A percentile compares a stretch with the other conserved stretches of the same genome.
These are phyloP conservation scores for Marcusenius ussheri DNA, from an alignment of 2,113 vertebrate species.

Conservation along the genomic window DNA sequence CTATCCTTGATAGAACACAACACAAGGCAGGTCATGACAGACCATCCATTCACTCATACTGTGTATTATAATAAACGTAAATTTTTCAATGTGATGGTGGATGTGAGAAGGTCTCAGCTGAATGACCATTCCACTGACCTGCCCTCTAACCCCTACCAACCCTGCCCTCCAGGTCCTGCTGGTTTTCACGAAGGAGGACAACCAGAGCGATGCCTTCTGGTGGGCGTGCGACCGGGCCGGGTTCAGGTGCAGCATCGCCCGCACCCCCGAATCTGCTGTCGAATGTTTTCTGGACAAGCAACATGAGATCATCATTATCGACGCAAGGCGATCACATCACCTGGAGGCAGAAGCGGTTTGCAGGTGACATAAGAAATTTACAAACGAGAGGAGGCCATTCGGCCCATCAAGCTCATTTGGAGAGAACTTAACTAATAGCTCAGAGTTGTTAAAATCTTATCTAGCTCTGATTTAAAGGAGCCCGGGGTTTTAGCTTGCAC, in stretches of 20 bases:
- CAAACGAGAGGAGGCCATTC: too few relatives aligned
- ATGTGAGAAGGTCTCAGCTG: not conserved
- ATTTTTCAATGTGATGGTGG: not conserved
- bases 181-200: slow-evolving; percentile 89
- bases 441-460: too few relatives aligned
- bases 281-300: slow-evolving; percentile 90
- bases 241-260: slow-evolving; percentile 79
- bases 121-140: not conserved
- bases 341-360: slow-evolving; percentile 81
- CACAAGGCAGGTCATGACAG: not conserved
- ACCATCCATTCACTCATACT: not conserved
- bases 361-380: slow-evolving; percentile 60
- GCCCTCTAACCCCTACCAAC: not conserved
- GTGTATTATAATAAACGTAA: not conserved
- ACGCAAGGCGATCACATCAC: slow-evolving; percentile 73
- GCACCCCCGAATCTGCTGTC: slow-evolving; percentile 79
- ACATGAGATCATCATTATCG: slow-evolving; percentile 88
- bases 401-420: too few relatives aligned
- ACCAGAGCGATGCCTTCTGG: slow-evolving; percentile 90
- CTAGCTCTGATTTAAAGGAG: too few relatives aligned
- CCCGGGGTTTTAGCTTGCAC: too few relatives aligned
- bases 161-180: slow-evolving; percentile 75
- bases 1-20: not conserved
- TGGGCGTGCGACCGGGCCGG: slow-evolving; percentile 92
- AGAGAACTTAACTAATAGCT: too few relatives aligned